Percentiles rank a stretch among this genome's conserved stretches.
phyloP scores from a whole-genome alignment of 2,797 vertebrate species.

The Hapalemur alaotrensis region DNA sequence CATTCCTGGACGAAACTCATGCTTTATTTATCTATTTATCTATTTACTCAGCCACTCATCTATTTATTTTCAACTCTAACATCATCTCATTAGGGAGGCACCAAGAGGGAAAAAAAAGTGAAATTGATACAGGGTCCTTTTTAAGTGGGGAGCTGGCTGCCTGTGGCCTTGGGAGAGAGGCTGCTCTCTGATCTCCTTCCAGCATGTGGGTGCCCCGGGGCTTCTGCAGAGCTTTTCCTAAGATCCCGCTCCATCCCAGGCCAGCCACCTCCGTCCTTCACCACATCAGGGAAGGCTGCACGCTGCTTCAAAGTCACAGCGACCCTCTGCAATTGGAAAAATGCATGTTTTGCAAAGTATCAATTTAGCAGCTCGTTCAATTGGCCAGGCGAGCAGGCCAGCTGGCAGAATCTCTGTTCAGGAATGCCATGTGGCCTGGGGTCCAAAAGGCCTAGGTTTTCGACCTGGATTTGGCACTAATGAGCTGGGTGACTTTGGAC shows the following conservation, averaged over 20 bases:
- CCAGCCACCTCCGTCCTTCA: constrained; percentile 79
- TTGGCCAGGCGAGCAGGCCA: not conserved
- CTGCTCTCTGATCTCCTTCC: constrained; percentile 87
- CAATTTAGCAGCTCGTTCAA: constrained; percentile 76
- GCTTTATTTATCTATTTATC: not conserved
- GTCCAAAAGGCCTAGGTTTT: not conserved
- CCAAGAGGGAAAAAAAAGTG: constrained; percentile 74
- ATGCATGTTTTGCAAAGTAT: constrained; percentile 76
- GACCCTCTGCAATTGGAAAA: constrained; percentile 78
- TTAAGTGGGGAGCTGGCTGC: constrained; percentile 77
- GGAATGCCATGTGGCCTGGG: fast-evolving
- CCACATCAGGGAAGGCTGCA: constrained; percentile 81
- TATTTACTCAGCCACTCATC: constrained; percentile 3
- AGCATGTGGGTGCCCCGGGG: constrained; percentile 85
- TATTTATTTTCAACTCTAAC: constrained; percentile 70
- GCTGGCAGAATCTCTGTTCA: not conserved
- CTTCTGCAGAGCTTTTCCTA: constrained; percentile 85
- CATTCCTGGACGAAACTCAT: constrained; percentile 39
- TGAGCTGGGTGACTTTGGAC: not conserved
- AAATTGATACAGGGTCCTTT: constrained; percentile 82
- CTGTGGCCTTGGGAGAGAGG: constrained; percentile 78
- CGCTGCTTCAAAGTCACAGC: constrained; percentile 77
- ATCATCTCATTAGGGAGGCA: constrained; percentile 82
- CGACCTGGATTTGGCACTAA: not conserved
- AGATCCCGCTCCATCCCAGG: constrained; percentile 79